Percentiles rank a stretch among this genome's conserved stretches.
Evolutionary conservation across 2,888 invertebrate genomes (phyloP).

Genomic region (Lasioglossum marginatum): DNA sequence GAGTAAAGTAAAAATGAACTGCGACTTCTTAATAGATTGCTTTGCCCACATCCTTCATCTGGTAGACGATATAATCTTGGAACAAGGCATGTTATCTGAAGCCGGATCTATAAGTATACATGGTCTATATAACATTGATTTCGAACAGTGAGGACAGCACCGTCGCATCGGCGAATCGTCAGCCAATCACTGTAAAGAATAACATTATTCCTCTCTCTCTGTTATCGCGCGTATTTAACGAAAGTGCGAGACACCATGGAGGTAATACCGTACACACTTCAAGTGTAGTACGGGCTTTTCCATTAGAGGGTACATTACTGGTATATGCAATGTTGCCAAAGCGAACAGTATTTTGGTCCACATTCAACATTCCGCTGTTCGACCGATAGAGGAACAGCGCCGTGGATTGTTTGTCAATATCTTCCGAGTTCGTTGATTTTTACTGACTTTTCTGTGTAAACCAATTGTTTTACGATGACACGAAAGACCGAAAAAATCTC

Average conservation of each 20-base stretch:
- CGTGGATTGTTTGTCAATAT: conserved; percentile 76
- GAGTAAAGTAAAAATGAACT: too few relatives aligned
- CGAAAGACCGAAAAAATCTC: conserved; percentile 37
- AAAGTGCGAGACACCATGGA: not conserved
- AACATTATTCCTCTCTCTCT: not conserved
- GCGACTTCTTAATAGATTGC: too few relatives aligned
- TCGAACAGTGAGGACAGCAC: not conserved
- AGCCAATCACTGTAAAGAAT: not conserved
- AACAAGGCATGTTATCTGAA: too few relatives aligned
- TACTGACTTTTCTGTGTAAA: conserved; percentile 40
- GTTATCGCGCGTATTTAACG: not conserved
- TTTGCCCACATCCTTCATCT: too few relatives aligned
- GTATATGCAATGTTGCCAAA: conserved; percentile 65
- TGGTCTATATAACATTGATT: not conserved
- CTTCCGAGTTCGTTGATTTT: conserved; percentile 60
- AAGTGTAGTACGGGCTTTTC: conserved; percentile 17
- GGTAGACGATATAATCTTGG: too few relatives aligned
- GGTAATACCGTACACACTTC: not conserved
- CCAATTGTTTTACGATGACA: conserved; percentile 47
- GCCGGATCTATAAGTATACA: too few relatives aligned
- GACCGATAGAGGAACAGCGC: conserved; percentile 65
- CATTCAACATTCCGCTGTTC: conserved; percentile 71
- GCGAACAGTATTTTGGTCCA: conserved; percentile 67
- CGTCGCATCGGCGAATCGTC: not conserved
- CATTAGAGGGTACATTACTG: conserved; percentile 47